Percentiles rank a stretch among this genome's conserved stretches.
Evolutionary conservation across 2,797 vertebrate genomes (phyloP).

Genomic region (Coreius guichenoti): DNA sequence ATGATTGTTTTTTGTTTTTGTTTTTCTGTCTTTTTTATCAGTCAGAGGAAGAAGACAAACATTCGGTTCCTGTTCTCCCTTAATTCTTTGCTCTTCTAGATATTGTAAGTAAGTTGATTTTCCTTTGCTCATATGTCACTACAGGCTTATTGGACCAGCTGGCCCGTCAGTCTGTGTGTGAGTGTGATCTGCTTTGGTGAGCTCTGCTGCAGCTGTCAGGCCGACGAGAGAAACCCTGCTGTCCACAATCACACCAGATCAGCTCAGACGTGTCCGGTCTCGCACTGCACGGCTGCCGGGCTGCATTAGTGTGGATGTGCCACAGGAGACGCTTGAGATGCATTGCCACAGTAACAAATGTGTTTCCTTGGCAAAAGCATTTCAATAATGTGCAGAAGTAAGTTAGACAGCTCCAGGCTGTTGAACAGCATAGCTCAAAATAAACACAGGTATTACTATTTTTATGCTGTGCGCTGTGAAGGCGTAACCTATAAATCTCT

Average conservation of each 20-base stretch:
- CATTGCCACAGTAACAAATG: constrained; percentile 44
- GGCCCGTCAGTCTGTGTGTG: constrained; percentile 40
- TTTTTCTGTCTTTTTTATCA: background rate
- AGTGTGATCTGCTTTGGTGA: constrained; percentile 35
- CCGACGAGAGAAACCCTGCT: constrained; percentile 52
- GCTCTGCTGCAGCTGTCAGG: constrained; percentile 51
- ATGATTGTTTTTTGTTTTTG: background rate
- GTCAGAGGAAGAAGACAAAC: background rate
- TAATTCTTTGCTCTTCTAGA: constrained; percentile 24
- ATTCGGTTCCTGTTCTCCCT: background rate
- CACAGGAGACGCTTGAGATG: constrained; percentile 28
- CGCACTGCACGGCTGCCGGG: constrained; percentile 36
- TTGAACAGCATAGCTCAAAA: constrained; percentile 29
- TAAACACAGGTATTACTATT: constrained; percentile 43
- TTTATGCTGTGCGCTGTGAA: constrained; percentile 2
- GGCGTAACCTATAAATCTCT: constrained; percentile 37
- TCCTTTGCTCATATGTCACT: constrained; percentile 38
- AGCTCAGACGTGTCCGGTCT: constrained; percentile 53
- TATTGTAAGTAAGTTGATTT: constrained; percentile 31
- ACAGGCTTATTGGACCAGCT: constrained; percentile 46
- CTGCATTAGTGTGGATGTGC: constrained; percentile 45
- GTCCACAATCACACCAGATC: constrained; percentile 57
- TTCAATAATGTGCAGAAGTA: constrained; percentile 33
- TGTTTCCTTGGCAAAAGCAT: constrained; percentile 29
- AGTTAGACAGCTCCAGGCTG: constrained; percentile 39